These are phyloP conservation scores for Thereva nobilitata DNA, from an alignment of 2,888 invertebrate species.

Conservation along the genomic window DNA sequence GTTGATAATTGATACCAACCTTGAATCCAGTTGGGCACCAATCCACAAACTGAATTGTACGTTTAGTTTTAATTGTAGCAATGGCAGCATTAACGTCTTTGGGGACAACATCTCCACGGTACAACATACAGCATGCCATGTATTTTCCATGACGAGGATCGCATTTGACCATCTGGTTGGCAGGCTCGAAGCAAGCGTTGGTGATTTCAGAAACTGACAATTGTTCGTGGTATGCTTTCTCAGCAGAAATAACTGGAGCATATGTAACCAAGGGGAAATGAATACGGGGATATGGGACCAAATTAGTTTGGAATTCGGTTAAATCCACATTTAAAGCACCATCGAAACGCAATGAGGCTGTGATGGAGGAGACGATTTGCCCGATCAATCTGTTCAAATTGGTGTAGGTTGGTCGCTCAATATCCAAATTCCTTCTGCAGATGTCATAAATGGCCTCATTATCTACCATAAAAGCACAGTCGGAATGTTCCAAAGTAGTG, in stretches of 20 bases:
- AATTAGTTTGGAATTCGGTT: slow-evolving; percentile 87
- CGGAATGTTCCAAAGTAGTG: too few species aligned
- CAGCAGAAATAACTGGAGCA: too few species aligned
- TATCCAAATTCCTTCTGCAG: slow-evolving; percentile 67
- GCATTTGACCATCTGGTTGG: too few species aligned
- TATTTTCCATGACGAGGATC: slow-evolving; percentile 49
- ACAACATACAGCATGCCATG: slow-evolving; percentile 90
- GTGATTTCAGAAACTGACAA: too few species aligned
- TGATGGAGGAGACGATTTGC: slow-evolving; percentile 86
- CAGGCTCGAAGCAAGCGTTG: too few species aligned
- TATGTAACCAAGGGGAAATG: too few species aligned
- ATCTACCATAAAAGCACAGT: too few species aligned
- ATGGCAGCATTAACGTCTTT: slow-evolving; percentile 89
- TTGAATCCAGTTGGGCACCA: too few species aligned
- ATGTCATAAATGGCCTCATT: too few species aligned
- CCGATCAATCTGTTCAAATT: slow-evolving; percentile 90
- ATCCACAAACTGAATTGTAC: slow-evolving; percentile 81
- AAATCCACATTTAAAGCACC: slow-evolving; percentile 86
- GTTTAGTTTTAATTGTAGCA: slow-evolving; percentile 88
- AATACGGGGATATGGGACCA: slow-evolving; percentile 79
- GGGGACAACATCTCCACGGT: slow-evolving; percentile 87
- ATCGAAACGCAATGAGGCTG: slow-evolving; percentile 84
- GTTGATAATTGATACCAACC: too few species aligned
- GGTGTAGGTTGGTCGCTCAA: slow-evolving; percentile 89
- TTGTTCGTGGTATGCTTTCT: too few species aligned